Evolutionary conservation across 2,888 invertebrate species (phyloP).

Genomic region (Hypena proboscidalis): DNA sequence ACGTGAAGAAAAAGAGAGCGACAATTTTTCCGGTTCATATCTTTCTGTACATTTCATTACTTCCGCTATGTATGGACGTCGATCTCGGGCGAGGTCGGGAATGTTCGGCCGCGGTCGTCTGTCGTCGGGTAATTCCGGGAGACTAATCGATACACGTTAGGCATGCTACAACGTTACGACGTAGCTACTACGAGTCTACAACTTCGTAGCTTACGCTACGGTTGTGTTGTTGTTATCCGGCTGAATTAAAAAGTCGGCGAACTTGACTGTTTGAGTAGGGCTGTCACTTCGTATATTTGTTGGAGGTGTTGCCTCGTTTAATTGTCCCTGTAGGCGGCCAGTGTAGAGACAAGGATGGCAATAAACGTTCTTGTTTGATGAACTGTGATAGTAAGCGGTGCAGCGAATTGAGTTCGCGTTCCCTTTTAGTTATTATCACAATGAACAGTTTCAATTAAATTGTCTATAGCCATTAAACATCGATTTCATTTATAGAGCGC

Average conservation of each 20-base stretch:
- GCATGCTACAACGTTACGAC: conserved; percentile 69
- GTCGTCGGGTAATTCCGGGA: conserved; percentile 59
- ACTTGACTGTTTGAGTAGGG: conserved; percentile 53
- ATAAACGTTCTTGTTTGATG: conserved; percentile 41
- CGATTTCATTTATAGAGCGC: conserved; percentile 12
- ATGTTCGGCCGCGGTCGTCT: conserved; percentile 59
- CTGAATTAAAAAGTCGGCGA: conserved; percentile 59
- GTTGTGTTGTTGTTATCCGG: conserved; percentile 47
- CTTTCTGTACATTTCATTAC: conserved; percentile 84
- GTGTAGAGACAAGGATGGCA: conserved; percentile 37
- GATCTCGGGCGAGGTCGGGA: conserved; percentile 58
- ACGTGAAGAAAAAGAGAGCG: conserved; percentile 79
- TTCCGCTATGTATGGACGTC: conserved; percentile 79
- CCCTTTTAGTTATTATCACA: conserved; percentile 27
- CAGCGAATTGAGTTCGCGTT: conserved; percentile 44
- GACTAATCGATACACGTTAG: conserved; percentile 78
- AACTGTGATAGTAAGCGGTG: conserved; percentile 44
- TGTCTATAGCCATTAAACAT: conserved; percentile 18
- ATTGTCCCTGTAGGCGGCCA: conserved; percentile 44
- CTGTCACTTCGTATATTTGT: conserved; percentile 39
- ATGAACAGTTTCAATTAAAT: conserved; percentile 38
- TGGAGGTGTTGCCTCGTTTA: conserved; percentile 41
- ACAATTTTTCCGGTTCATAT: conserved; percentile 84
- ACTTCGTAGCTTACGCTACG: conserved; percentile 73
- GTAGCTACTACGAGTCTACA: conserved; percentile 69